Conservation (phyloP, 2,113 vertebrate species). For the Charina bottae region DNA sequence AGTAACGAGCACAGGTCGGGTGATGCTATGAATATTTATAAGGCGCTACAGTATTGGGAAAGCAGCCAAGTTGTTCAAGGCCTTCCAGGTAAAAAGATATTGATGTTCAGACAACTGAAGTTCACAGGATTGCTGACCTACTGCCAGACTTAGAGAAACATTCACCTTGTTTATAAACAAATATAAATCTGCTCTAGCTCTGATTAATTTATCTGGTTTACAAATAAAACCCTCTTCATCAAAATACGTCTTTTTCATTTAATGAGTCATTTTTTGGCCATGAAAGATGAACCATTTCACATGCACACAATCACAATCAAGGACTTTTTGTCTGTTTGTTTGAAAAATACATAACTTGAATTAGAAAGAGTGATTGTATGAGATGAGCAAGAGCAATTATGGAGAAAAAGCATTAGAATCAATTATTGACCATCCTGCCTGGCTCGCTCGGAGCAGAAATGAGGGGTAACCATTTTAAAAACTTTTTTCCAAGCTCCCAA, state of each 20-base stretch:
- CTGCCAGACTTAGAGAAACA: not conserved
- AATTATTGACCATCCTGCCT: not conserved
- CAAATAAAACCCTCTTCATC: not conserved
- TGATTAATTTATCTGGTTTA: not conserved
- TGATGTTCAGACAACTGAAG: not conserved
- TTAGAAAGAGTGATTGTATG: not conserved
- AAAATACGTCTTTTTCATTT: not conserved
- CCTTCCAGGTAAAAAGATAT: not conserved
- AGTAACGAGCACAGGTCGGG: not conserved
- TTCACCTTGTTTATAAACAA: not conserved
- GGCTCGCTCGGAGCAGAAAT: no score
- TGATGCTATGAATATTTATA: not conserved
- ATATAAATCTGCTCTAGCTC: not conserved
- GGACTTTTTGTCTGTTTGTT: not conserved
- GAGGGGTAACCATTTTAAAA: no score
- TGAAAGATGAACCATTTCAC: not conserved
- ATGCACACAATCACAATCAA: not conserved
- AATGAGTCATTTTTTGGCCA: not conserved
- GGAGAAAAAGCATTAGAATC: not conserved
- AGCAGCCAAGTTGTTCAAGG: not conserved
- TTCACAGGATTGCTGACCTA: not conserved
- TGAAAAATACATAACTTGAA: not conserved
- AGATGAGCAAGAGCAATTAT: not conserved
- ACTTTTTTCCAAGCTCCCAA: not conserved
- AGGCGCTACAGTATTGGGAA: not conserved